phyloP scores from a whole-genome alignment of 2,888 invertebrate genomes.

The Lagria hirta region DNA sequence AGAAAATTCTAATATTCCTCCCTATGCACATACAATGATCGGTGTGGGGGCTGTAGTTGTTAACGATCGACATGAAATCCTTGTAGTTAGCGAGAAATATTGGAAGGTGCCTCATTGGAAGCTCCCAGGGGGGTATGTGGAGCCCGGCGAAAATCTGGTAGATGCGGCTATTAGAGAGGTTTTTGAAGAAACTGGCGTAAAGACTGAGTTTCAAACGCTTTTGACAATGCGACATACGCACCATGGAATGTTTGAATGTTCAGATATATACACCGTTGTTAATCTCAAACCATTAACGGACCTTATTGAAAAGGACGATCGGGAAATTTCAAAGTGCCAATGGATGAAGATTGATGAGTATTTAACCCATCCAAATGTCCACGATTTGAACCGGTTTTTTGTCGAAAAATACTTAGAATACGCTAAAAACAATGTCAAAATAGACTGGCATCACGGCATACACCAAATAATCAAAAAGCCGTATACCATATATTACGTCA shows the following conservation, averaged over 20 bases:
- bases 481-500: conserved; percentile 50
- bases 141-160: conserved; percentile 80
- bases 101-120: conserved; percentile 72
- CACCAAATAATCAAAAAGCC: conserved; percentile 57
- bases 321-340: conserved; percentile 74
- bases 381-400: conserved; percentile 70
- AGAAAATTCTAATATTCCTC: conserved; percentile 66
- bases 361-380: conserved; percentile 69
- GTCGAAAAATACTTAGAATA: conserved; percentile 68
- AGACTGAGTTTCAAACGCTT: conserved; percentile 73
- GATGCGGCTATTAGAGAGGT: conserved; percentile 86
- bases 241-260: conserved; percentile 74
- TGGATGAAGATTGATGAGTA: conserved; percentile 85
- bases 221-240: conserved; percentile 79
- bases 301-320: conserved; percentile 67
- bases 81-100: conserved; percentile 79
- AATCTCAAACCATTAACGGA: conserved; percentile 66
- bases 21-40: conserved; percentile 76
- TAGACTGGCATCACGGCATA: conserved; percentile 59
- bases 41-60: conserved; percentile 88
- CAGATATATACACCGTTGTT: conserved; percentile 83
- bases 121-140: conserved; percentile 89
- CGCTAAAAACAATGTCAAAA: conserved; percentile 61
- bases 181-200: conserved; percentile 85
- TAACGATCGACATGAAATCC: conserved; percentile 72